These are phyloP conservation scores for Shinisaurus crocodilurus DNA, from an alignment of 2,113 vertebrate genomes.

Conservation along the genomic window DNA sequence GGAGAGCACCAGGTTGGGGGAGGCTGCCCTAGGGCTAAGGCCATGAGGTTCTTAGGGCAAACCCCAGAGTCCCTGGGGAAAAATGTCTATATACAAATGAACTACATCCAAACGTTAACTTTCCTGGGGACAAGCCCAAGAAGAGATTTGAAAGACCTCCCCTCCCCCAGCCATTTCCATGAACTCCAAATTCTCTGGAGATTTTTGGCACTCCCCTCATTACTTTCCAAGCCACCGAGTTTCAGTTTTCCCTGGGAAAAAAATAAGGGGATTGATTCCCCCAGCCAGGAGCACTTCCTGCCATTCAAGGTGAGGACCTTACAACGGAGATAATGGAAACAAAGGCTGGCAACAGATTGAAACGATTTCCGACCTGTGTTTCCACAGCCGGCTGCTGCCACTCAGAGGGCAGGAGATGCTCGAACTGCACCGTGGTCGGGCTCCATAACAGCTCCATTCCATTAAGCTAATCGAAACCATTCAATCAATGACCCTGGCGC, in stretches of 20 bases:
- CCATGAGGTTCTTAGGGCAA: background rate
- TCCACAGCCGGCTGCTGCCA: constrained; percentile 29
- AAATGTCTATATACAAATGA: background rate
- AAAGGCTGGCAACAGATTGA: constrained; percentile 17
- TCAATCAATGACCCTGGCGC: constrained; percentile 48
- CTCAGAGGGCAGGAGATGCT: constrained; percentile 36
- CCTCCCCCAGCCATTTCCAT: background rate
- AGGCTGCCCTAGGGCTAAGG: background rate
- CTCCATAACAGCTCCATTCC: constrained; percentile 32
- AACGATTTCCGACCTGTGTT: constrained; percentile 3
- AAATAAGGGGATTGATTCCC: constrained; percentile 44
- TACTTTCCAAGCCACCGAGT: background rate
- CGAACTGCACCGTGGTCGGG: constrained; percentile 19
- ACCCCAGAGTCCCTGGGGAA: background rate
- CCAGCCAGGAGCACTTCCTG: constrained; percentile 3
- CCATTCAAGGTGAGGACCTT: background rate
- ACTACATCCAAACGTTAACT: no score
- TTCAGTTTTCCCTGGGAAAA: constrained; percentile 15
- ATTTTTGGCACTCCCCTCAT: background rate
- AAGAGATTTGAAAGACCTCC: background rate
- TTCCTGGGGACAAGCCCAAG: no score
- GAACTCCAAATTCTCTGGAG: background rate
- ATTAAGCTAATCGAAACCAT: constrained; percentile 48
- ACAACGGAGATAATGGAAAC: constrained; percentile 24
- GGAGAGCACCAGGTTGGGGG: background rate